A percentile compares a stretch with the other conserved stretches of the same genome.
These are phyloP conservation scores for Dipodomys ordii DNA, from an alignment of 2,113 vertebrate species.

Conservation along the genomic window DNA sequence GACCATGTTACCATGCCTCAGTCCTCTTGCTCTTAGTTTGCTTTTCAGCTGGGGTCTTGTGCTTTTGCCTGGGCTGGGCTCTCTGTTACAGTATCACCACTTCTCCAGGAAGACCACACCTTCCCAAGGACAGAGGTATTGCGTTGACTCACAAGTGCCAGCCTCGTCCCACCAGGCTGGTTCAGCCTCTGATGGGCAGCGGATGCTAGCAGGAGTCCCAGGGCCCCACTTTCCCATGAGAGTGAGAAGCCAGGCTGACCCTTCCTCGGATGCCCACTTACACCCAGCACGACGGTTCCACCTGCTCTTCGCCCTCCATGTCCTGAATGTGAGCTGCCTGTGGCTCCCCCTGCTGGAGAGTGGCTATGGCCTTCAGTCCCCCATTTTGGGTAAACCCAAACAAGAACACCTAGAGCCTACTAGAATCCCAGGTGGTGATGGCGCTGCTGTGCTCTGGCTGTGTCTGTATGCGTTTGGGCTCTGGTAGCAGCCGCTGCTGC, in stretches of 20 bases:
- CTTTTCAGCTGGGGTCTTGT: no score
- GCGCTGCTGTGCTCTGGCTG: not conserved
- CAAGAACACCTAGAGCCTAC: not conserved
- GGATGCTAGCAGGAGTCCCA: not conserved
- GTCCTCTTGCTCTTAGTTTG: no score
- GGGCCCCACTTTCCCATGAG: not conserved
- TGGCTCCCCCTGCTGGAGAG: no score
- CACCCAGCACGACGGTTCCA: not conserved
- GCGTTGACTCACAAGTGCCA: no score
- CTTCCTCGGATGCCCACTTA: not conserved
- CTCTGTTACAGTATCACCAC: no score
- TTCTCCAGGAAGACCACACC: no score
- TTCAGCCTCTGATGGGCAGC: not conserved
- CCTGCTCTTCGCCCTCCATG: not conserved
- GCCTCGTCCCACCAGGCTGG: not conserved
- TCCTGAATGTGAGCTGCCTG: not conserved
- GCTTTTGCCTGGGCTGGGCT: no score
- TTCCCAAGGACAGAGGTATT: no score
- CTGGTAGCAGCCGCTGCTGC: slow-evolving; percentile 60
- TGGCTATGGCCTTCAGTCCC: not conserved
- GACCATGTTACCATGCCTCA: no score
- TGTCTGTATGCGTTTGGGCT: slow-evolving; percentile 73
- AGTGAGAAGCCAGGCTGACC: not conserved
- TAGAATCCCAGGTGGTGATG: not conserved
- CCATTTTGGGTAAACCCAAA: not conserved